Evolutionary conservation across 2,113 vertebrate genomes (phyloP).

Genomic region (Cyprinodon brontotheroides): DNA sequence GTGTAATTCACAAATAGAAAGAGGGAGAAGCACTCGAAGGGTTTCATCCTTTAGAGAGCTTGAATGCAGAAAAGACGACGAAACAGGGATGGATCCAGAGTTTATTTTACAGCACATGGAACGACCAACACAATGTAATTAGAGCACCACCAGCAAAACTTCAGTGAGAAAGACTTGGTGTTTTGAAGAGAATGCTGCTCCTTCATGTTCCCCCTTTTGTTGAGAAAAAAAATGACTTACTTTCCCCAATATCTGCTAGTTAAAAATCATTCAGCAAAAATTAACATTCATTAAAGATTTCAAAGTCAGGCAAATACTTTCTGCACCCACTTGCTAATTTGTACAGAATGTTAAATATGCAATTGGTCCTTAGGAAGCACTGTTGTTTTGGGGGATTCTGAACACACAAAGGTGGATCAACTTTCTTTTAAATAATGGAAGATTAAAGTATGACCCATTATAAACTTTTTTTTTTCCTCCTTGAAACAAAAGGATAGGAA

Average conservation of each 20-base stretch:
- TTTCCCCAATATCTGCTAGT: not conserved
- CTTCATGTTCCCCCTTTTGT: not conserved
- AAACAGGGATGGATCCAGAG: slow-evolving; percentile 8
- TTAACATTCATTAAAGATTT: slow-evolving; percentile 14
- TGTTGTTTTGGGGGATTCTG: not conserved
- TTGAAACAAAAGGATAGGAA: not conserved
- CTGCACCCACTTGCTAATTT: not conserved
- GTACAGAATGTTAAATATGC: slow-evolving; percentile 24
- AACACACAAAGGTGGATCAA: not conserved
- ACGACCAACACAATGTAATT: slow-evolving; percentile 51
- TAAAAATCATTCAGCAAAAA: slow-evolving; percentile 8
- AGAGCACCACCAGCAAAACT: slow-evolving; percentile 38
- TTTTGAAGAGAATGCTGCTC: not conserved
- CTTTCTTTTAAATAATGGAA: not conserved
- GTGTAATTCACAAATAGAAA: not conserved
- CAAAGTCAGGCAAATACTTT: slow-evolving; percentile 11
- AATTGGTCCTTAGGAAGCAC: slow-evolving; percentile 13
- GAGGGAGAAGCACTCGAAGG: not conserved
- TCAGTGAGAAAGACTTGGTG: slow-evolving; percentile 17
- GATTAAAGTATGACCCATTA: not conserved
- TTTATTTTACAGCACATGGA: slow-evolving; percentile 60
- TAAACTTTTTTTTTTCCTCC: not conserved
- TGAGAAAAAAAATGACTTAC: not conserved
- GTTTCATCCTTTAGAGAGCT: not conserved
- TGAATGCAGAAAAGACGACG: not conserved